Conservation (phyloP, 2,113 vertebrate genomes). For the Pyrgilauda ruficollis region DNA sequence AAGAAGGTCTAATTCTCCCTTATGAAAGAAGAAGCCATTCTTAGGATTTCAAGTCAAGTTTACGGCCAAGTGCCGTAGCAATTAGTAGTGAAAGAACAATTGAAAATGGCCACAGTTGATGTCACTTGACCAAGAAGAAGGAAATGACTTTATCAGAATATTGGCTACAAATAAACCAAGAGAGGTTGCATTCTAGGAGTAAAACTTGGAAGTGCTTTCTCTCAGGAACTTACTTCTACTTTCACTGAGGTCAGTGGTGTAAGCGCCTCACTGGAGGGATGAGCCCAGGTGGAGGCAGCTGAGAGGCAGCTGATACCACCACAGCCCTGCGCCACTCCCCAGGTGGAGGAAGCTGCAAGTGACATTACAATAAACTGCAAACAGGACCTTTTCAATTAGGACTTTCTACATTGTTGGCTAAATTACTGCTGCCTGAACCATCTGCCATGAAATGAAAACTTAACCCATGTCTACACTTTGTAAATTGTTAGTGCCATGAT, state of each 20-base stretch:
- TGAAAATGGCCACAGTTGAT: neutral
- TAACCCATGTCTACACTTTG: neutral
- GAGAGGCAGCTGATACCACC: neutral
- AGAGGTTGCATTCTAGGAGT: neutral
- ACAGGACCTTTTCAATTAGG: neutral
- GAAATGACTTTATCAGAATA: conserved; percentile 57
- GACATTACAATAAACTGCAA: neutral
- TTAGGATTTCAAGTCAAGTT: neutral
- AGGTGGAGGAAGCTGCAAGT: neutral
- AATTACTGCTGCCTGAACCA: neutral
- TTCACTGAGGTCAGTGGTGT: neutral
- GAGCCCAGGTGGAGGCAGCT: neutral
- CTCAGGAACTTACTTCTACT: conserved; percentile 17
- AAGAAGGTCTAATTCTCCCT: neutral
- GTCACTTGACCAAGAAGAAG: neutral
- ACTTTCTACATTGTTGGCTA: neutral
- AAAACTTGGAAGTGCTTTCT: conserved; percentile 25
- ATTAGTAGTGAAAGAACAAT: conserved; percentile 46
- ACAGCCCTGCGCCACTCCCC: fast-evolving
- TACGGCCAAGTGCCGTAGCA: neutral
- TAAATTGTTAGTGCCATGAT: neutral
- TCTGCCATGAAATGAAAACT: neutral
- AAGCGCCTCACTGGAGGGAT: neutral
- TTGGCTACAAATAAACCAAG: conserved; percentile 33
- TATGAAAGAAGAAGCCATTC: neutral